These are phyloP conservation scores for Acanthopleura granulata DNA, from an alignment of 2,888 invertebrate genomes.

Conservation along the genomic window DNA sequence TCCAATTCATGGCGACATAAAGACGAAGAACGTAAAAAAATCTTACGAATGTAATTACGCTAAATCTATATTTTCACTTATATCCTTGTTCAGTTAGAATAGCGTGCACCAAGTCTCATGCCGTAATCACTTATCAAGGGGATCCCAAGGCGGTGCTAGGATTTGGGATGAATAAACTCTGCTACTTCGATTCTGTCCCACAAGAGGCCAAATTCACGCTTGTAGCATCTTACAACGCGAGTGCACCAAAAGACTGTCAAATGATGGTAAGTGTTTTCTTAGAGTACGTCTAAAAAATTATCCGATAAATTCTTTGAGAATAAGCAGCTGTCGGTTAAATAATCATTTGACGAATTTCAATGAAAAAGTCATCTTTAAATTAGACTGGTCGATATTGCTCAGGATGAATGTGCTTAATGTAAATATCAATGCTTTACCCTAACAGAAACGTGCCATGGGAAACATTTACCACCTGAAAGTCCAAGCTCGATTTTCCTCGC, in stretches of 20 bases:
- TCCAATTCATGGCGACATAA: no score
- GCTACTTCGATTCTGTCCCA: not conserved
- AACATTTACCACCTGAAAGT: not conserved
- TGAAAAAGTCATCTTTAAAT: no score
- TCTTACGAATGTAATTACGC: no score
- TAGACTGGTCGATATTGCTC: no score
- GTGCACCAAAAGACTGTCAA: not conserved
- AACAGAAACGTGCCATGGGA: not conserved
- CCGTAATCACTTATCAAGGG: not conserved
- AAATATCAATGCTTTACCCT: not conserved
- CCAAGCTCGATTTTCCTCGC: not conserved
- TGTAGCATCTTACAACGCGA: not conserved
- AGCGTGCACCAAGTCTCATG: not conserved
- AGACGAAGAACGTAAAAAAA: no score
- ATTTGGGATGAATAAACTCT: not conserved
- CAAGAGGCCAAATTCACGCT: not conserved
- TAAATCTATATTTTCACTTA: no score
- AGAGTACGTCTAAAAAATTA: no score
- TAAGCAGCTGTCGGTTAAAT: no score
- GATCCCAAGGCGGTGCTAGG: not conserved
- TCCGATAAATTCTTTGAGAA: no score
- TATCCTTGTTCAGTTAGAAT: not conserved
- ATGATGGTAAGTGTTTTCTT: constrained; percentile 10
- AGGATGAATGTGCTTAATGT: no score
- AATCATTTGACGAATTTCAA: no score